Evolutionary conservation across 2,888 invertebrate genomes (phyloP), one percentile per base, ranked within the genome.

Genomic region (Callimorpha dominula): DNA sequence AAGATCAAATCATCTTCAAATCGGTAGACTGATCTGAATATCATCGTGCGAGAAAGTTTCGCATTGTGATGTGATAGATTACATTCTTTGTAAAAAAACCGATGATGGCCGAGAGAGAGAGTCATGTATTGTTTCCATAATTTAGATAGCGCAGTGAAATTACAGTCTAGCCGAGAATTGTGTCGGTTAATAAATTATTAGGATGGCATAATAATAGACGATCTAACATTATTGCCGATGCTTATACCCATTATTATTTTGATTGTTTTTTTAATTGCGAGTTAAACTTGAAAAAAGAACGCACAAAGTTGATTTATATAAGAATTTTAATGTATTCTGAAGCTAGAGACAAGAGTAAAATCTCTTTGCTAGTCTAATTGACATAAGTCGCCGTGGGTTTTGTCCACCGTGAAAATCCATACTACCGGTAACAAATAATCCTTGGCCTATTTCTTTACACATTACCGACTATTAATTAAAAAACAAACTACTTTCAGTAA

Each of bases 21-120:
- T 87, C 87, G 80, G 79, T 78, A 12, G 64, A 81, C 66, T 84
- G 86, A 88, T 88, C 85, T 84, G 83, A 86, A 88, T 88, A 86
- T 83, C 86, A 85, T 81, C 78, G 81, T 81, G 81, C 86, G 86
- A 88, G 91, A 92, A 91, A 91, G 91, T 91, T 84, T 83, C 76
- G 77, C 85, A 88, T 88, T 83, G 84, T 87, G 82, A 80, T 80
- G 74, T 77, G 76, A 76, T 82, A 87, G 82, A 85, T 84, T 86
- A 83, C 79, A 79, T 82, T 84, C 78, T 80, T 81, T 57, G 80
- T 74, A 78, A 87, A 85, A n/a, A 85, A 83, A 67, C 79, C 78
- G 69, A 78, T 76, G 74, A 42, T 69, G 49, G 46, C 60, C 74
- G 64, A 76, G 82, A 83, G n/a, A n/a, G 79, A 75, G 82, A 83